Evolutionary conservation across 2,797 vertebrate genomes (phyloP), one percentile per base, ranked within the genome.

Genomic region (Calcarius lapponicus): DNA sequence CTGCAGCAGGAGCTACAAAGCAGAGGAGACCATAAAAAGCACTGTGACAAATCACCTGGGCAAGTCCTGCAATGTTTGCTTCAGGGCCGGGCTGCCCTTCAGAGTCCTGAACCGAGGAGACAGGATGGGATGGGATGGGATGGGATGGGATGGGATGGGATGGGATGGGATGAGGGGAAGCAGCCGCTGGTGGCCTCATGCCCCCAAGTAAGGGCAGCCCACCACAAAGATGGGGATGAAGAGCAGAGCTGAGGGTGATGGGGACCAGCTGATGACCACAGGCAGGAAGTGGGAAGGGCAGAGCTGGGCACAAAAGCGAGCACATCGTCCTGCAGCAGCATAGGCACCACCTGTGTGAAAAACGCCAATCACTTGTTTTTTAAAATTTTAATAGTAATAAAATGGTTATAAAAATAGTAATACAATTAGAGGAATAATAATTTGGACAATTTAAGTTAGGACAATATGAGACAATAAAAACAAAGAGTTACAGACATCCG

Each of bases 291-390:
- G 21, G 34, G 78, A 84, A 76, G 36, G 60, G n/a, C 64, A 90
- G 43, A 26, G 19, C 31, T 60, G 71, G 28, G 22, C 28, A 42
- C 31, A 34, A 3, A 17, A 32, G n/a, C 0, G 0, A 86, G 34
- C 18, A 28, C 21, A 29, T 45, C 38, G 5, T 1, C 16, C 13
- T 45, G 45, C 45, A 78, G 56, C 4, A 3, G 38, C 26, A 34
- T 0, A 11, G 65, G 21, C n/a, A 50, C 26, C 17, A 1, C n/a
- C n/a, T n/a, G n/a, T n/a, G n/a, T n/a, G n/a, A n/a, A n/a, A n/a
- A n/a, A n/a, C n/a, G n/a, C n/a, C n/a, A n/a, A n/a, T n/a, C n/a
- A n/a, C n/a, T n/a, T n/a, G n/a, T n/a, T n/a, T n/a, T n/a, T n/a
- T n/a, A n/a, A n/a, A n/a, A n/a, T n/a, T n/a, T n/a, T n/a, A n/a